Evolutionary conservation across 2,797 vertebrate species (phyloP).

Genomic region (Sebastes baramenuke): DNA sequence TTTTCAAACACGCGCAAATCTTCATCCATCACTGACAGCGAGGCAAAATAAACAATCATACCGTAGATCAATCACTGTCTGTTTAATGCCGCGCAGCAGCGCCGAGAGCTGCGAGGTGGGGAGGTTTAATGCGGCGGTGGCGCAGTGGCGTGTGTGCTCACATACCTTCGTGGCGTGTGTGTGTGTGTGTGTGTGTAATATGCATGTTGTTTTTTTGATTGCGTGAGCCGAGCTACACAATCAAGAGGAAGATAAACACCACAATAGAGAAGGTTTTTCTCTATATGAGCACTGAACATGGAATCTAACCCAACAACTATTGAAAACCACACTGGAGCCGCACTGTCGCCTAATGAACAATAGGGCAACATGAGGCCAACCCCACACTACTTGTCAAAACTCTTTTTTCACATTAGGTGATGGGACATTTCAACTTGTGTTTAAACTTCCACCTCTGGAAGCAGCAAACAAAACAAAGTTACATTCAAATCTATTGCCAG

Average conservation of each 20-base stretch:
- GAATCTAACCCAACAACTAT: background rate
- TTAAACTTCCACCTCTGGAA: background rate
- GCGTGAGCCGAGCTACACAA: background rate
- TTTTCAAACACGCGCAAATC: conserved; percentile 63
- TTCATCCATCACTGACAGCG: conserved; percentile 78
- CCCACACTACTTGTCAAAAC: background rate
- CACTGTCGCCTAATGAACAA: background rate
- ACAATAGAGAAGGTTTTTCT: background rate
- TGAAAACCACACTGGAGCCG: background rate
- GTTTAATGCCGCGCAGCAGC: conserved; percentile 68
- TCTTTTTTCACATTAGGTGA: background rate
- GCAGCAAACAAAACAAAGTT: background rate
- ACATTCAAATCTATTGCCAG: background rate
- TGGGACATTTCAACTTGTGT: background rate
- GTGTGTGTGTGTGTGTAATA: background rate
- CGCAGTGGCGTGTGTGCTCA: conserved; percentile 16
- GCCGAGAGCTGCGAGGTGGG: conserved; percentile 14
- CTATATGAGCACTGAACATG: background rate
- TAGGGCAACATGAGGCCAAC: background rate
- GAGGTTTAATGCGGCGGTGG: conserved; percentile 4
- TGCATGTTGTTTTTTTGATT: background rate
- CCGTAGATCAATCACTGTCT: conserved; percentile 80
- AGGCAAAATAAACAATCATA: conserved; percentile 81
- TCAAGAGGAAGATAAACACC: background rate
- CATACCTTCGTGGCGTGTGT: background rate